These are phyloP conservation scores for Chloropsis hardwickii DNA, from an alignment of 2,113 vertebrate species.

Conservation along the genomic window DNA sequence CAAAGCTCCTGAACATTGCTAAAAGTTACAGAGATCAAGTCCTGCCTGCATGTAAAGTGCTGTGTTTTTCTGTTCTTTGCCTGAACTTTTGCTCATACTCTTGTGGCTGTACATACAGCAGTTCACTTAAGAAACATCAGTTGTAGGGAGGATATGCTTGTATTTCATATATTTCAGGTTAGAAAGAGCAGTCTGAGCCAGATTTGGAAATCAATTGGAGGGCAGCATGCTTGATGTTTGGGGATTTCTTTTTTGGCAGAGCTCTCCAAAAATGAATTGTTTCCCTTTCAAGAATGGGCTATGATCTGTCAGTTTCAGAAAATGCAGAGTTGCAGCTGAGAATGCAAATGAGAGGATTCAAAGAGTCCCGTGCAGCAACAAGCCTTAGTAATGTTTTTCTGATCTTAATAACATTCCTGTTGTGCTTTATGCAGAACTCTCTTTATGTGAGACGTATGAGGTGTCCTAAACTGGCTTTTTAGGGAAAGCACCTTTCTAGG, in stretches of 20 bases:
- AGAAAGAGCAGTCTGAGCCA: conserved; percentile 12
- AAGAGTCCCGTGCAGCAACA: neutral
- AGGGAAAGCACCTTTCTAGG: neutral
- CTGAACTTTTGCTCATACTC: neutral
- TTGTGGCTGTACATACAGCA: neutral
- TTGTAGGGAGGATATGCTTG: neutral
- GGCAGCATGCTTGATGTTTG: conserved; percentile 16
- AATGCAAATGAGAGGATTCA: neutral
- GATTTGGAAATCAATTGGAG: conserved; percentile 21
- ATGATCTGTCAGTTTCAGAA: neutral
- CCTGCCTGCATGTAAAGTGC: neutral
- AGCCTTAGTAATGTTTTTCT: neutral
- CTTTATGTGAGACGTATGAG: neutral
- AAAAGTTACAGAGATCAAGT: neutral
- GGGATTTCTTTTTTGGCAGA: conserved; percentile 16
- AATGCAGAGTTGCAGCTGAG: neutral
- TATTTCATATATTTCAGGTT: neutral
- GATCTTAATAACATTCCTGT: neutral
- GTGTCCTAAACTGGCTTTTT: neutral
- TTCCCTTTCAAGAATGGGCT: neutral
- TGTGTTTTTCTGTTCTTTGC: neutral
- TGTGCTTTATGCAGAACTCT: neutral
- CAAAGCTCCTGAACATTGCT: neutral
- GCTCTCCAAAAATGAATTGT: neutral
- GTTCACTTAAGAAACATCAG: neutral